A percentile compares a stretch with the other conserved stretches of the same genome.
These are phyloP conservation scores for Chymomyza amoena DNA, from an alignment of 2,888 invertebrate genomes.

Conservation along the genomic window DNA sequence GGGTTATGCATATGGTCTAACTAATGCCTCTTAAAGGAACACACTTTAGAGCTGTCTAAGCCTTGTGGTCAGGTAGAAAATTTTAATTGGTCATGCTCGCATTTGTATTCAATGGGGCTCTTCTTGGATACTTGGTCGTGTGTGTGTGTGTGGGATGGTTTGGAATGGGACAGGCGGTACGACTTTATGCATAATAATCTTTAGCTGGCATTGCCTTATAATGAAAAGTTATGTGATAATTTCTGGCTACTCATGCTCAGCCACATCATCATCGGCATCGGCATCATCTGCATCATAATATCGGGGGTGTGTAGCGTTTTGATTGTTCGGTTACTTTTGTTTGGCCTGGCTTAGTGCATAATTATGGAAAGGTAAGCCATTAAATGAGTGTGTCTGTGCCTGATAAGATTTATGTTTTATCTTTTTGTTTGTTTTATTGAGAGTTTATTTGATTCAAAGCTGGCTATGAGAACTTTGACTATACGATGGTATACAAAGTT, in stretches of 20 bases:
- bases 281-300: background rate
- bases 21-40: background rate
- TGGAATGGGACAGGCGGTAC: background rate
- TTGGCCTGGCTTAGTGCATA: conserved; percentile 21
- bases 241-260: conserved; percentile 57
- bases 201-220: conserved; percentile 23
- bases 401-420: background rate
- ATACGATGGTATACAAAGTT: background rate
- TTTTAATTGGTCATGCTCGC: conserved; percentile 56
- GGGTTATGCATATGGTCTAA: background rate
- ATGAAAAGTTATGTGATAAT: conserved; percentile 53
- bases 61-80: conserved; percentile 55
- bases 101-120: background rate
- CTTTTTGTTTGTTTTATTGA: background rate
- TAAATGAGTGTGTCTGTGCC: background rate
- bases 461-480: background rate
- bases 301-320: conserved; percentile 28
- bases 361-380: background rate
- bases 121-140: background rate
- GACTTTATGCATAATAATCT: conserved; percentile 33
- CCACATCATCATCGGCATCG: background rate
- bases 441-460: background rate
- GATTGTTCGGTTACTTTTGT: conserved; percentile 35
- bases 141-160: conserved; percentile 3
- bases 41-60: conserved; percentile 1